Base-by-base conservation (phyloP, 2,113 vertebrate species). In the Chroicocephalus ridibundus region DNA sequence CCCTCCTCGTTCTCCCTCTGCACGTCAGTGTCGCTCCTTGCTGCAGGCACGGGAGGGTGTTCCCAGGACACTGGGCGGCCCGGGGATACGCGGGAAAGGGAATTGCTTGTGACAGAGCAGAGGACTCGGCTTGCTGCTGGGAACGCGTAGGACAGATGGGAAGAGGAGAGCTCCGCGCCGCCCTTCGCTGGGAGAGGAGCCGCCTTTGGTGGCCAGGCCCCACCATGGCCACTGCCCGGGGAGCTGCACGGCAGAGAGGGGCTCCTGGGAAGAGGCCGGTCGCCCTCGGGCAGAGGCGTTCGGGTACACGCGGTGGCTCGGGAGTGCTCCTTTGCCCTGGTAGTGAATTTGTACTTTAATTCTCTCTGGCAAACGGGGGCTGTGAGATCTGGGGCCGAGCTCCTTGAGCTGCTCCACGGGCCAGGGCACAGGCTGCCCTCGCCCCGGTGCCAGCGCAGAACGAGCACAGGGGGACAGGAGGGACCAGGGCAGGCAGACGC, bases 71-170 rank as follows among this genome's bases (percentile, higher is more conserved):
- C 8, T 0, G 5, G 75, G 85, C 0, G 0, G 75, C 62, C 71
- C 80, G 49, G 82, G 70, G 78, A 95, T 2, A 4, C 4, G 2
- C 3, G 2, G 85, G 10, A 74, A 68, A 88, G 58, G 71, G 87
- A 93, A 96, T 88, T 82, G 76, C 49, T 95, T 94, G 91, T 96
- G 93, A 90, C 85, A 80, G 94, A 85, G 78, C 60, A 58, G 91
- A 68, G 87, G 78, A 65, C 66, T 55, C 0, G 0, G 18, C 40
- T 86, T 60, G 74, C 70, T 79, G 65, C 89, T 61, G 91, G 70
- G 58, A 85, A 61, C 69, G 6, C 0, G 0, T 9, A 32, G 87
- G 84, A n/a, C 64, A 64, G 74, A 51, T 0, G 27, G 81, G 87
- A 40, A 52, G 46, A 42, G 70, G 55, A 42, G 52, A 74, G 42